Evolutionary conservation across 2,888 invertebrate genomes (phyloP).

Genomic region (Spilosoma lubricipeda): DNA sequence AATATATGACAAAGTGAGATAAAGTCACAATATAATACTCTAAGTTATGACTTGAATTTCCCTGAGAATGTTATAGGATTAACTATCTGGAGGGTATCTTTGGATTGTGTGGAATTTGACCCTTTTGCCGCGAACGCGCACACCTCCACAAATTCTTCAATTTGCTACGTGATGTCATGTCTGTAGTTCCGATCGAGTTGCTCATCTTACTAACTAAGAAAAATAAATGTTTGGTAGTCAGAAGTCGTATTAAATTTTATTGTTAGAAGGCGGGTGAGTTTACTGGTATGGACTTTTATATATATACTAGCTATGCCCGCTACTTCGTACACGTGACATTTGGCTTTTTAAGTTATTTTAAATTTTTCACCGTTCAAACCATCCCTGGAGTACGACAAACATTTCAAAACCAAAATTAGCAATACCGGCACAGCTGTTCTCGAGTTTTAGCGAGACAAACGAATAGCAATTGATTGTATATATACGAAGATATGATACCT

Average conservation of each 20-base stretch:
- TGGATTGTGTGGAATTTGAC: conserved; percentile 43
- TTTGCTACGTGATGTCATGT: conserved; percentile 46
- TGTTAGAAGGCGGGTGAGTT: background rate
- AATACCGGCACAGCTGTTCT: too few species aligned
- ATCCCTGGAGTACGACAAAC: too few species aligned
- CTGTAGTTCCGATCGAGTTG: conserved; percentile 31
- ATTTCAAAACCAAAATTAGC: too few species aligned
- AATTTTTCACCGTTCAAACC: too few species aligned
- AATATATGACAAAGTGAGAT: background rate
- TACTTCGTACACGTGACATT: too few species aligned
- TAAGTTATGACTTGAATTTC: conserved; percentile 40
- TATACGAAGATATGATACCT: too few species aligned
- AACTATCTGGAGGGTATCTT: conserved; percentile 29
- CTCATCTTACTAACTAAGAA: conserved; percentile 33
- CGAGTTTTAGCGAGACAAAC: too few species aligned
- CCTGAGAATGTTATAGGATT: conserved; percentile 36
- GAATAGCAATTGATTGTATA: too few species aligned
- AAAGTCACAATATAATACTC: conserved; percentile 11
- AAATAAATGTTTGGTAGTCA: conserved; percentile 11
- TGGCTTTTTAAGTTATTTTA: too few species aligned
- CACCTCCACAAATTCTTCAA: conserved; percentile 48
- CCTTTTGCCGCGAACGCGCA: conserved; percentile 40
- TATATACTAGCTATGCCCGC: too few species aligned
- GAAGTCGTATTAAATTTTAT: conserved; percentile 3
- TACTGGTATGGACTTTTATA: background rate